These are phyloP conservation scores for Phalacrocorax brasilianus DNA, from an alignment of 2,113 vertebrate genomes.

Conservation along the genomic window DNA sequence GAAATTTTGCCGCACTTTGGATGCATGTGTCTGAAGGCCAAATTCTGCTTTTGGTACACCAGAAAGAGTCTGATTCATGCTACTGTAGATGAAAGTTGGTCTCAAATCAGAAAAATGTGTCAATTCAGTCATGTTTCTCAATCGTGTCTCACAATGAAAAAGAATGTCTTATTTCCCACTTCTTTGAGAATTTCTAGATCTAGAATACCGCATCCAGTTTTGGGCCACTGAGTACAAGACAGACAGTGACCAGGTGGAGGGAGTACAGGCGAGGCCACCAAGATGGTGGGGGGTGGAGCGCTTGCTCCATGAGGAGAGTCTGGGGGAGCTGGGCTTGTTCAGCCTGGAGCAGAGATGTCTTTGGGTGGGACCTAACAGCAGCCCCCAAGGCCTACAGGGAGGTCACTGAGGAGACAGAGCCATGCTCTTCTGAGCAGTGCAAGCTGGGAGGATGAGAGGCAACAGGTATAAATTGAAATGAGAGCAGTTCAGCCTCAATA, in stretches of 20 bases:
- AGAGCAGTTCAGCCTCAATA: neutral
- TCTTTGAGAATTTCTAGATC: neutral
- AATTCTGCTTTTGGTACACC: neutral
- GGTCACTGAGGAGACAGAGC: neutral
- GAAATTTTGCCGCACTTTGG: neutral
- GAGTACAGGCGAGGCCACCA: neutral
- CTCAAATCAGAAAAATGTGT: neutral
- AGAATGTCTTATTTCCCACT: neutral
- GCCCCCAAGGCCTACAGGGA: neutral
- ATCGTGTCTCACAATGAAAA: neutral
- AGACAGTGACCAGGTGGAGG: fast-evolving
- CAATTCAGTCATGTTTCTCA: neutral
- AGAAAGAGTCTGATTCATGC: neutral
- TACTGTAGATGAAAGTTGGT: neutral
- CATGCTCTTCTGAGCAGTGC: neutral
- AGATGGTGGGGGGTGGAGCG: neutral
- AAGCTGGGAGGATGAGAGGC: neutral
- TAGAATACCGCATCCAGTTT: neutral
- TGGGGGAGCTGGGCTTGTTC: neutral
- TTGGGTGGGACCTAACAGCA: neutral
- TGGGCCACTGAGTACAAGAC: neutral
- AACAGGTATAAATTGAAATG: neutral
- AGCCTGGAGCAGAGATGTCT: neutral
- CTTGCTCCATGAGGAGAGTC: too few species aligned
- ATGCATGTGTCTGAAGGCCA: neutral